A percentile compares a stretch with the other conserved stretches of the same genome.
These are phyloP conservation scores for Lynx canadensis DNA, from an alignment of 2,113 vertebrate species.

Conservation along the genomic window DNA sequence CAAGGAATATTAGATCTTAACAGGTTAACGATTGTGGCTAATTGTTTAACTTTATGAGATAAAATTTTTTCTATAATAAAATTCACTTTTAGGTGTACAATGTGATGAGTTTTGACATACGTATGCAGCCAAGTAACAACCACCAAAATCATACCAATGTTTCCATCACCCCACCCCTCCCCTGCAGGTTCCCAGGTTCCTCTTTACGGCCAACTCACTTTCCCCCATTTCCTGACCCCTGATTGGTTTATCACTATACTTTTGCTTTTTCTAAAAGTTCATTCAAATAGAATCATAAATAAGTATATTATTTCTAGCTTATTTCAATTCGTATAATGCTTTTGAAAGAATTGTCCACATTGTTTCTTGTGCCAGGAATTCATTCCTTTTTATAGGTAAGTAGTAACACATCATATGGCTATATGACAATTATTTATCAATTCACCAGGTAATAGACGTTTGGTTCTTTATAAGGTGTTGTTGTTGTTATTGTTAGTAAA, in stretches of 20 bases:
- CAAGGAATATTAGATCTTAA: neutral
- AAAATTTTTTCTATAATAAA: neutral
- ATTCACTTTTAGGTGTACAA: neutral
- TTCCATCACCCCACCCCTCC: neutral
- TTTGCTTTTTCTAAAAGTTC: neutral
- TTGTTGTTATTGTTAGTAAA: neutral
- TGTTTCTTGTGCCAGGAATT: neutral
- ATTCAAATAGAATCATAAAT: neutral
- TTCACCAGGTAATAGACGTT: neutral
- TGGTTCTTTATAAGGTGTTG: neutral
- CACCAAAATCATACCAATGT: neutral
- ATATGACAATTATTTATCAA: neutral
- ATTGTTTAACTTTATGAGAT: neutral
- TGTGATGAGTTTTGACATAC: constrained; percentile 13
- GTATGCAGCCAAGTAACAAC: neutral
- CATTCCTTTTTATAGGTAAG: neutral
- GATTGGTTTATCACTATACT: neutral
- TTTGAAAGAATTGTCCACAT: neutral
- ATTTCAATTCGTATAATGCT: neutral
- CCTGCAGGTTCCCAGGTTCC: neutral
- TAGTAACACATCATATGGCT: neutral
- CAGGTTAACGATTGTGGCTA: neutral
- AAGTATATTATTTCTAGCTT: neutral
- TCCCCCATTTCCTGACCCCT: neutral
- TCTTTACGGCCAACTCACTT: neutral